Evolutionary conservation across 2,888 invertebrate species (phyloP).

Genomic region (Vandiemenella viatica): DNA sequence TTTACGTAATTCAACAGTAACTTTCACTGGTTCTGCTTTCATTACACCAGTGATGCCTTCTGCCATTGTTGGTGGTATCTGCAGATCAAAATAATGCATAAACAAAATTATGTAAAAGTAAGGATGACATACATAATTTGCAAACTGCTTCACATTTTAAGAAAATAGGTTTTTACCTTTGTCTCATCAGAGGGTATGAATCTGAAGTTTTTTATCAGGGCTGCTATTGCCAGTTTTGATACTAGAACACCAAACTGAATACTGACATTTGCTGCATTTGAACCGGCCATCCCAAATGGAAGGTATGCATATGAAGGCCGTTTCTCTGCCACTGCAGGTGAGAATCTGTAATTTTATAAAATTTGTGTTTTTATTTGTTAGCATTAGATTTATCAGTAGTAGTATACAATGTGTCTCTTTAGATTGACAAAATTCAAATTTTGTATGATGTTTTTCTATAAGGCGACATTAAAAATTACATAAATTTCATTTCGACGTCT

Average conservation of each 20-base stretch:
- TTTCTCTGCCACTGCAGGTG: constrained; percentile 12
- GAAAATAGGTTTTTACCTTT: constrained; percentile 6
- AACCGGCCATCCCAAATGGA: constrained; percentile 16
- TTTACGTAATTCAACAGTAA: background rate
- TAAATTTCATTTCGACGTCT: too few relatives aligned
- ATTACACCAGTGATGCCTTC: background rate
- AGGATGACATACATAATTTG: too few relatives aligned
- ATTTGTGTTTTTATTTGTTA: background rate
- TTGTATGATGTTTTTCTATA: too few relatives aligned
- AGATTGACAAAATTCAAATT: too few relatives aligned
- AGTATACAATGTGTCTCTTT: too few relatives aligned
- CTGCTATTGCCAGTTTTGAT: constrained; percentile 15
- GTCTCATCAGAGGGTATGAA: constrained; percentile 9
- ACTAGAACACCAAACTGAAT: constrained; percentile 15
- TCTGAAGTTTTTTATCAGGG: constrained; percentile 13
- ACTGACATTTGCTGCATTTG: constrained; percentile 12
- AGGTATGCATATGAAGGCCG: constrained; percentile 13
- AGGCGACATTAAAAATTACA: too few relatives aligned
- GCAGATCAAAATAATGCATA: background rate
- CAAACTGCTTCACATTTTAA: too few relatives aligned
- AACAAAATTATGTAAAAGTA: too few relatives aligned
- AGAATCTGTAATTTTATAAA: constrained; percentile 11
- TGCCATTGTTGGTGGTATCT: background rate
- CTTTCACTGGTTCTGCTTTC: background rate
- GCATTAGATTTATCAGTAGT: too few relatives aligned